A percentile compares a stretch with the other conserved stretches of the same genome.
Evolutionary conservation across 2,888 invertebrate genomes (phyloP).

Genomic region (Chloroclystis v-ata): DNA sequence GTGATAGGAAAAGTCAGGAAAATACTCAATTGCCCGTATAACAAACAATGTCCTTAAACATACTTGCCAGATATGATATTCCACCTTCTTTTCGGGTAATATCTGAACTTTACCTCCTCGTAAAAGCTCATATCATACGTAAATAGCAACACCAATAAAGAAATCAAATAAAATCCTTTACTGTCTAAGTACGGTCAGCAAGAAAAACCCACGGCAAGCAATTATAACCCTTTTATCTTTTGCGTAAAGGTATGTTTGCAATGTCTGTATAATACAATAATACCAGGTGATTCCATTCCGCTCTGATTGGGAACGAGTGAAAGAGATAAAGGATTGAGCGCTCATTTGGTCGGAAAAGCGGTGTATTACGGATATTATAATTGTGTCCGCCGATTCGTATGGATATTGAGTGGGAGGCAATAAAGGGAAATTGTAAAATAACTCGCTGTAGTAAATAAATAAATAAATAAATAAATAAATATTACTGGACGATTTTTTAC

Average conservation of each 20-base stretch:
- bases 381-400: too few species aligned
- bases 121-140: conserved; percentile 29
- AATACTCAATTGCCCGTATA: too few species aligned
- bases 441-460: too few species aligned
- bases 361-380: not conserved
- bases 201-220: conserved; percentile 10
- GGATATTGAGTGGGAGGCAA: too few species aligned
- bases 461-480: too few species aligned
- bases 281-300: conserved; percentile 24
- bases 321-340: conserved; percentile 13
- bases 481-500: too few species aligned
- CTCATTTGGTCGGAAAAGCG: conserved; percentile 15
- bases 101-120: conserved; percentile 20
- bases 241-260: too few species aligned
- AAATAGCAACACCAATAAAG: conserved; percentile 28
- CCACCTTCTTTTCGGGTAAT: not conserved
- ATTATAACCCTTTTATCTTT: conserved; percentile 8
- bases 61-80: too few species aligned
- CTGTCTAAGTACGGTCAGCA: conserved; percentile 21
- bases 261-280: not conserved
- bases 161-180: conserved; percentile 32
- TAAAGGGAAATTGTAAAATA: too few species aligned
- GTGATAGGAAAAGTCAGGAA: too few species aligned
- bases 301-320: conserved; percentile 22
- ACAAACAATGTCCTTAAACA: too few species aligned